Conservation (phyloP, 2,797 vertebrate genomes). For the Streptopelia turtur region DNA sequence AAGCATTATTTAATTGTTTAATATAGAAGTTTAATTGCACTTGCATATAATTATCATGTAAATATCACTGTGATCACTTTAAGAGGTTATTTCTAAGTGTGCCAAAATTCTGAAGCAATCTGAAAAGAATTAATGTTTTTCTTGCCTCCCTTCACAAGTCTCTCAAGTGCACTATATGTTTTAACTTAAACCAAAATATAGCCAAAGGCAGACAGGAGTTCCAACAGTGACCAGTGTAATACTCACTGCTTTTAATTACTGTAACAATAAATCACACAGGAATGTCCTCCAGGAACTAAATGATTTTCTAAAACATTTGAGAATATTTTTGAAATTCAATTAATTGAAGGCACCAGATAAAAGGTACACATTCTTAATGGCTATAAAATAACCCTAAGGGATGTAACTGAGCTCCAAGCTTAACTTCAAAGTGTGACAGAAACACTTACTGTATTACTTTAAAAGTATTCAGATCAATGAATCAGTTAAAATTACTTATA, state of each 20-base stretch:
- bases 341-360: conserved; percentile 85
- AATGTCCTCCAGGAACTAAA: conserved; percentile 75
- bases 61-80: conserved; percentile 44
- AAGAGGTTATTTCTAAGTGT: conserved; percentile 51
- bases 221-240: conserved; percentile 74
- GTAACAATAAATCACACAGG: conserved; percentile 74
- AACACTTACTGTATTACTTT: conserved; percentile 75
- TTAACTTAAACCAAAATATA: conserved; percentile 61
- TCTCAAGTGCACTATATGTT: conserved; percentile 47
- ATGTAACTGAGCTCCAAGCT: conserved; percentile 65
- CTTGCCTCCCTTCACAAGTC: conserved; percentile 56
- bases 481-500: conserved; percentile 79
- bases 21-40: conserved; percentile 5
- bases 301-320: conserved; percentile 76
- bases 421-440: conserved; percentile 82
- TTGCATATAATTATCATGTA: conserved; percentile 52
- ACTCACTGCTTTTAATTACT: conserved; percentile 75
- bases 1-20: conserved; percentile 67
- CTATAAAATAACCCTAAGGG: conserved; percentile 79
- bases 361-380: conserved; percentile 82
- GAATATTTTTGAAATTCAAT: conserved; percentile 84
- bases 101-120: conserved; percentile 50
- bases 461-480: conserved; percentile 78
- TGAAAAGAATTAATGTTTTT: conserved; percentile 65
- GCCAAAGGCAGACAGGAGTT: conserved; percentile 66